Evolutionary conservation across 2,888 invertebrate species (phyloP).

Genomic region (Dryobotodes eremita): DNA sequence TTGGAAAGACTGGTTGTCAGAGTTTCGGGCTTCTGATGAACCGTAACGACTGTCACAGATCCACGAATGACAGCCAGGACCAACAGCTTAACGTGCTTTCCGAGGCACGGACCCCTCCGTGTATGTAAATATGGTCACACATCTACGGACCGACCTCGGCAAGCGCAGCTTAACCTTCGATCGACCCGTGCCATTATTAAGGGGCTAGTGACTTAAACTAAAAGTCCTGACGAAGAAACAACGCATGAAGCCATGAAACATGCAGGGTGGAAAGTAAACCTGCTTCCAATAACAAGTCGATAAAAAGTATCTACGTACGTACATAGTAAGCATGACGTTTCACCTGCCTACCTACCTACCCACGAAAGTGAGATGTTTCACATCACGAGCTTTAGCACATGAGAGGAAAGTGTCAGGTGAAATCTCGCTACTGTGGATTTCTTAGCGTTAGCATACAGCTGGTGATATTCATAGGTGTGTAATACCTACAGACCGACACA

Average conservation of each 20-base stretch:
- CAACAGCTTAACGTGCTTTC: not conserved
- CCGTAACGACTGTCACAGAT: not conserved
- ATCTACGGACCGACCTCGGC: not conserved
- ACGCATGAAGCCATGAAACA: not conserved
- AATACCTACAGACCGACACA: constrained; percentile 10
- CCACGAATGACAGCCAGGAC: not conserved
- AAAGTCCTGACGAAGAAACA: not conserved
- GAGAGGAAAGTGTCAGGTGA: constrained; percentile 60
- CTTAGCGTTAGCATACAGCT: constrained; percentile 32
- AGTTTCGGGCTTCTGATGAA: not conserved
- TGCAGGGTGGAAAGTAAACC: not conserved
- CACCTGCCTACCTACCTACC: not conserved
- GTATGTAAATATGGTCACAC: not conserved
- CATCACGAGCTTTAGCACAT: constrained; percentile 49
- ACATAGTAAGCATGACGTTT: not conserved
- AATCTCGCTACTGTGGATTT: constrained; percentile 50
- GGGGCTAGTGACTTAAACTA: no score
- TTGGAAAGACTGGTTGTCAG: not conserved
- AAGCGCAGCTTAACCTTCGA: not conserved
- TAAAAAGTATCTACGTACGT: not conserved
- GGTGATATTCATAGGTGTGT: not conserved
- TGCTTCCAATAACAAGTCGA: not conserved
- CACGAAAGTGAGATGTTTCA: constrained; percentile 34
- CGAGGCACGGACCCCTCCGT: not conserved
- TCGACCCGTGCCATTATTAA: no score